Evolutionary conservation across 2,888 invertebrate species (phyloP), one percentile per base, ranked within the genome.

Genomic region (Lasioglossum lativentre): DNA sequence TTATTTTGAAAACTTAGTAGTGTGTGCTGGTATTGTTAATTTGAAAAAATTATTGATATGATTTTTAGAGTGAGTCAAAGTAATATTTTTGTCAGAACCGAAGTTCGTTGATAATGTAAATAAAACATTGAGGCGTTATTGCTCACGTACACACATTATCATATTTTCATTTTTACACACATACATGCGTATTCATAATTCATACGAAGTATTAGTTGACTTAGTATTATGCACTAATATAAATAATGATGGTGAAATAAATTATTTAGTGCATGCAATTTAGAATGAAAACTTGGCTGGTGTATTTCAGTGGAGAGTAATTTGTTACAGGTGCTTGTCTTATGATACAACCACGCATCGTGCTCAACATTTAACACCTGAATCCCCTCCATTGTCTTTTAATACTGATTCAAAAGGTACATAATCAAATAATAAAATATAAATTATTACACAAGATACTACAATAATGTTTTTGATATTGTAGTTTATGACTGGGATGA

Each of bases 331-430:
- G 96, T 97, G 97, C 93, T 96, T 97, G 91, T 97, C 97, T 1
- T 97, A 97, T 91, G 97, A 97, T 92, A 97, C 96, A 85, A 95
- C 97, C 71, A 96, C 96, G 27, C 97, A 97, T 93, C 96, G 97
- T 87, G 95, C 96, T 74, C 95, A 96, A 38, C 96, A 96, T 89
- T 94, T 94, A 85, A 94, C 95, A 75, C 94, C 95, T 10, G 95
- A 96, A 47, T 95, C 96, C 72, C 96, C 96, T 42, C 95, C 95
- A 23, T 95, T 96, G 42, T 94, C 95, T 38, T 92, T 94, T 70
- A 95, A 91, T 80, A 82, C 92, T 45, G 95, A 95, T 82, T 88
- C 95, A 87, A 96, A 96, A 92, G 95, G 96, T 93, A 92, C 86
- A 63, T 78, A n/a, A 77, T 77, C n/a, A 4, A 38, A 19, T 40